Base-by-base conservation (phyloP, 2,888 invertebrate species). In the Drosophila anomelani region DNA sequence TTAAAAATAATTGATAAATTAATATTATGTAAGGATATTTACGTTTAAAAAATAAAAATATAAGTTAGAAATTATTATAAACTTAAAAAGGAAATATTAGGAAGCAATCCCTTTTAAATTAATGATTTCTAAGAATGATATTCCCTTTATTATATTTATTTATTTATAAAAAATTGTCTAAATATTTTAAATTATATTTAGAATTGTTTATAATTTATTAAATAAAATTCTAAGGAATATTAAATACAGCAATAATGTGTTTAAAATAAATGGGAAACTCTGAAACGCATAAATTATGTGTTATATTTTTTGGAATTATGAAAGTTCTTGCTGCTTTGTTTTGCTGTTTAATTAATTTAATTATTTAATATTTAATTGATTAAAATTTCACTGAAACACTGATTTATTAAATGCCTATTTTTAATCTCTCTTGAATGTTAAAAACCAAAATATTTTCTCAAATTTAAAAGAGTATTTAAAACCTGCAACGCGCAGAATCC, bases 401-500 rank as follows among this genome's bases (percentile, higher is more conserved):
- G 5, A 0, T 10, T 17, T 17, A 17, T 10, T 10, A 0, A 41
- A 41, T 17, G 1, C n/a, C 29, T 29, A 26, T 26, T 29, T 7
- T 29, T 29, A 3, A 3, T 4, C n/a, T n/a, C n/a, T n/a, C n/a
- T n/a, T n/a, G n/a, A n/a, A n/a, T n/a, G n/a, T n/a, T n/a, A n/a
- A n/a, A n/a, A 29, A 10, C 1, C 17, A n/a, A 0, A 3, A 46
- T 9, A 26, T 38, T 29, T 34, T 20, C 12, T 2, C 1, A 10
- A 0, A 12, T 17, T 7, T 4, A 10, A 51, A n/a, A 70, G 59
- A 36, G 59, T 46, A 44, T 46, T 20, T 32, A 2, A 34, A 7
- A 7, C 15, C 5, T n/a, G 8, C 34, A 58, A 32, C 15, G 75
- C 69, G 76, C 76, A 75, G 75, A 75, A 69, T 75, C 75, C 55